Evolutionary conservation across 1,140 invertebrate genomes (phyloP).

Genomic region (Leptinotarsa defecta): DNA sequence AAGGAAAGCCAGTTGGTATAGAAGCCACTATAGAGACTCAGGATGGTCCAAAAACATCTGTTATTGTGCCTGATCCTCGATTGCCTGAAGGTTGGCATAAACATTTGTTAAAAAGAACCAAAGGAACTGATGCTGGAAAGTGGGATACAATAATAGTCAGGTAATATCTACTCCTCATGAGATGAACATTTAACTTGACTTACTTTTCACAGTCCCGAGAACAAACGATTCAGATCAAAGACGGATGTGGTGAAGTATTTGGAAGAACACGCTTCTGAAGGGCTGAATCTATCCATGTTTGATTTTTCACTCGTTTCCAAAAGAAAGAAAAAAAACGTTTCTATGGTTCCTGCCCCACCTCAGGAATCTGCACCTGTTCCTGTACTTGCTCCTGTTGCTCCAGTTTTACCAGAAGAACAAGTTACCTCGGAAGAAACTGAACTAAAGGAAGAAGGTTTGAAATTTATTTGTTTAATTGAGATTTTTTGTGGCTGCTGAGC

Average conservation of each 20-base stretch:
- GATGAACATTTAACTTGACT: neutral
- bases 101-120: slow-evolving; percentile 71
- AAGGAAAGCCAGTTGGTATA: slow-evolving; percentile 65
- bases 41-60: slow-evolving; percentile 62
- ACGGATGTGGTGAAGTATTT: slow-evolving; percentile 65
- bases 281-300: slow-evolving; percentile 61
- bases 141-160: slow-evolving; percentile 79
- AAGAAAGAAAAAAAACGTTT: slow-evolving; percentile 53
- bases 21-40: slow-evolving; percentile 57
- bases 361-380: neutral
- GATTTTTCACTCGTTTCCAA: slow-evolving; percentile 67
- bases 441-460: slow-evolving; percentile 34
- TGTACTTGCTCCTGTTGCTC: neutral
- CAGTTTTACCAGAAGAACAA: slow-evolving; percentile 16
- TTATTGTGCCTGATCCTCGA: slow-evolving; percentile 72
- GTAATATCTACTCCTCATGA: slow-evolving; percentile 51
- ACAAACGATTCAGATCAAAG: slow-evolving; percentile 65
- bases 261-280: slow-evolving; percentile 57
- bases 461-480: neutral
- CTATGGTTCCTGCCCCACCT: slow-evolving; percentile 3
- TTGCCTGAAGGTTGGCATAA: slow-evolving; percentile 76
- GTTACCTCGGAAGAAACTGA: slow-evolving; percentile 9
- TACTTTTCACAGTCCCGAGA: slow-evolving; percentile 61
- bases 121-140: slow-evolving; percentile 72
- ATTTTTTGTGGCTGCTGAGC: no score